Evolutionary conservation across 2,113 vertebrate genomes (phyloP), one percentile per base, ranked within the genome.

Genomic region (Sardina pilchardus): DNA sequence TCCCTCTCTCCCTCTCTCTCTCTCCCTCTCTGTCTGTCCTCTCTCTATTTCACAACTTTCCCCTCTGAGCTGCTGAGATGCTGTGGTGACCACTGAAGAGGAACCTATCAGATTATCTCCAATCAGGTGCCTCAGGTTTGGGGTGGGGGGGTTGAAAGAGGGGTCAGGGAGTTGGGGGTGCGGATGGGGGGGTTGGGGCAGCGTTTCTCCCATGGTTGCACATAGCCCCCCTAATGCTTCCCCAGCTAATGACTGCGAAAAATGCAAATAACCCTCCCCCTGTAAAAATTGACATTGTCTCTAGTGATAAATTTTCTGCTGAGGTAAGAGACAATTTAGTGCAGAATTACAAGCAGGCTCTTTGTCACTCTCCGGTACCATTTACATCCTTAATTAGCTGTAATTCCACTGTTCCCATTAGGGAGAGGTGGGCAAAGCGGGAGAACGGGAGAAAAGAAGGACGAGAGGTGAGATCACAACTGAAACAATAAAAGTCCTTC

Each of bases 311-410:
- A 96, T 96, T 97, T 97, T 97, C 95, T 97, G 97, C 97, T 97
- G 97, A 97, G 96, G 95, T 96, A 96, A 96, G 95, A 96, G 94
- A 96, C 95, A 96, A 96, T 97, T 97, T 96, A 96, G 94, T 95
- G 95, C 95, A 93, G 96, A 97, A 96, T 95, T 97, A 96, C 96
- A 96, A 96, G 95, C 96, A 95, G 95, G 90, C 93, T 95, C 92
- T 95, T 95, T 95, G 94, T 95, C 94, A 94, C 93, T 94, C 93
- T 94, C 95, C 93, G 94, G 94, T 94, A 95, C 96, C 96, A 97
- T 97, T 98, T 97, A 97, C 96, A 97, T 96, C 95, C 95, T 93
- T 97, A 97, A 97, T 97, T 97, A 97, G 95, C 95, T 92, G 93
- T 96, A 96, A 96, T 96, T 95, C 95, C 96, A 95, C 94, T 86